Base-by-base conservation (phyloP, 2,113 vertebrate genomes). In the Mixornis gularis region DNA sequence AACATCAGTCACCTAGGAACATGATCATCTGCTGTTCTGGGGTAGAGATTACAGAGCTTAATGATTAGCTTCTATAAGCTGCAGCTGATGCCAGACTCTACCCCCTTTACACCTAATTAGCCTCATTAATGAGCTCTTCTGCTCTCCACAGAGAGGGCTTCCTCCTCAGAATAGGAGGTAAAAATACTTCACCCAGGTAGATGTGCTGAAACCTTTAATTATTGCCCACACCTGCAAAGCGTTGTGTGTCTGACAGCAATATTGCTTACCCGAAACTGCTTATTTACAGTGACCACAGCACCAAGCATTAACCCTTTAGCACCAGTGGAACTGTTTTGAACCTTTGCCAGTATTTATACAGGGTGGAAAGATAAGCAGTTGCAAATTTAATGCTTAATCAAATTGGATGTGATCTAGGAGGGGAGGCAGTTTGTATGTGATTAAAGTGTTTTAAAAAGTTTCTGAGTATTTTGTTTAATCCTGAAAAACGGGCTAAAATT, bases 61-160 rank as follows among this genome's bases (percentile, higher is more conserved):
- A 99, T 99, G 98, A 99, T 98, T 97, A 98, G 97, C 96, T 98
- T 95, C 96, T 97, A 97, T 98, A 98, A 98, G 98, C 98, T 98
- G 97, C 99, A 99, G 98, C 98, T 99, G 98, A 99, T 99, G 98
- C 98, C 97, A 98, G 97, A 94, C 97, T 98, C 98, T 98, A 97
- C 97, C 98, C 98, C 98, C 98, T 98, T 99, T 98, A 98, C 98
- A 99, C 98, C 98, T 98, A 99, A 99, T 99, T 99, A 99, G 98
- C 98, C 98, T 98, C 95, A 98, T 98, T 99, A 98, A 98, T 98
- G 98, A 98, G 98, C 98, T 98, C 97, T 97, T 98, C 97, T 98
- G 98, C 98, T 98, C 97, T 98, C 98, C 97, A 74, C 93, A 97
- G 98, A 98, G 98, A 97, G 97, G 97, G 90, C 96, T 94, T 97